These are phyloP conservation scores for Eucera pruinosa DNA, from an alignment of 2,888 invertebrate species.

Conservation along the genomic window DNA sequence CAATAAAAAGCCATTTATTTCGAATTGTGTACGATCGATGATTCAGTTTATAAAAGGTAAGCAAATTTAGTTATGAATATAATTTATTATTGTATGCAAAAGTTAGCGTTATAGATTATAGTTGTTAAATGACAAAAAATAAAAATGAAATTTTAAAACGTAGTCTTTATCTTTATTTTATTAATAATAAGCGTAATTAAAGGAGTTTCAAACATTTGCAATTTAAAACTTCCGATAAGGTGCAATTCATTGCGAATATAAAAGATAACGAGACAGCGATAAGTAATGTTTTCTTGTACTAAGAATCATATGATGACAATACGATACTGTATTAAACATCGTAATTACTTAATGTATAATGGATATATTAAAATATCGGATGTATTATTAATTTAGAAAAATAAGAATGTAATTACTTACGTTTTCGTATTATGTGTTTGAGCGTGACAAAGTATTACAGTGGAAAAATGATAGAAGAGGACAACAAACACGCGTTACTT, in stretches of 20 bases:
- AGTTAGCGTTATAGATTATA: constrained; percentile 24
- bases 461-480: not conserved
- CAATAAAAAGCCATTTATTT: constrained; percentile 13
- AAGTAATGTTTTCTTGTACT: not conserved
- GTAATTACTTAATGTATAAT: not conserved
- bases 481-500: not conserved
- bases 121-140: constrained; percentile 15
- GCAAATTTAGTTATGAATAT: constrained; percentile 41
- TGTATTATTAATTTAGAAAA: constrained; percentile 7
- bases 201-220: not conserved
- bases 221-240: not conserved
- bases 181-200: not conserved
- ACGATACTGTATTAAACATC: constrained; percentile 10
- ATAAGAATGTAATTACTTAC: not conserved
- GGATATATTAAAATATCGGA: constrained; percentile 1
- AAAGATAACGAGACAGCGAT: not conserved
- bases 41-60: constrained; percentile 5
- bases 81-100: constrained; percentile 48
- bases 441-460: not conserved
- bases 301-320: constrained; percentile 1
- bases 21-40: constrained; percentile 18
- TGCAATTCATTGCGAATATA: not conserved
- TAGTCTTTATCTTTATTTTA: constrained; percentile 2
- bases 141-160: constrained; percentile 9
- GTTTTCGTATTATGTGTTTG: not conserved